Base-by-base conservation (phyloP, 2,888 invertebrate species). In the Folsomia candida region DNA sequence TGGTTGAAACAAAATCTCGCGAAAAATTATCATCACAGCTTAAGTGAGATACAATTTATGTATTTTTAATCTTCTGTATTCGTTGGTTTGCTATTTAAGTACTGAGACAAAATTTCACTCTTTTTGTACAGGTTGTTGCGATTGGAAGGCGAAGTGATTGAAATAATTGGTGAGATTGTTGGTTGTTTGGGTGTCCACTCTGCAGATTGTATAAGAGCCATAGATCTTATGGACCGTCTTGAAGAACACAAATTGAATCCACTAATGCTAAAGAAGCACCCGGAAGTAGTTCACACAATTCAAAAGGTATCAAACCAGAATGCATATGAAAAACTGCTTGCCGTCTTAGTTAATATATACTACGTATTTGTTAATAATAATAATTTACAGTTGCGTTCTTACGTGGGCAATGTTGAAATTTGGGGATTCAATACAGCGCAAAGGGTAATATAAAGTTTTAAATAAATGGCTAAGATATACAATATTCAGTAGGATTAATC, bases 221-320 rank as follows among this genome's bases (percentile, higher is more conserved):
- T 93, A 47, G 87, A 88, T 66, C 84, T 89, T 1, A 84, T 94
- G 77, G 89, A 91, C 58, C 87, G 89, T 72, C 83, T 83, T 14
- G 83, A 85, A 81, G 70, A 66, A 68, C 86, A 86, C 6, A 84
- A 88, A 3, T 82, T 91, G 25, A 89, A 89, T 73, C 88, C 89
- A 0, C 83, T 92, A 25, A 92, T 92, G 90, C 83, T 94, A 57
- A 87, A 91, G 69, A 93, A 93, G 79, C 91, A 93, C 84, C 90
- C 92, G 0, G 88, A 89, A 60, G 78, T 82, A 77, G 86, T 93
- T 60, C 90, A 91, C 81, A 92, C 92, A 0, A 87, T 93, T 66
- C 89, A 90, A 80, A 87, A 91, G 72, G 84, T 86, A 79, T 79
- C 76, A 65, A 27, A 61, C 58, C 29, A 3, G 51, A 20, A 59